Conservation (phyloP, 2,797 vertebrate genomes). For the Eurystomus glaucurus region DNA sequence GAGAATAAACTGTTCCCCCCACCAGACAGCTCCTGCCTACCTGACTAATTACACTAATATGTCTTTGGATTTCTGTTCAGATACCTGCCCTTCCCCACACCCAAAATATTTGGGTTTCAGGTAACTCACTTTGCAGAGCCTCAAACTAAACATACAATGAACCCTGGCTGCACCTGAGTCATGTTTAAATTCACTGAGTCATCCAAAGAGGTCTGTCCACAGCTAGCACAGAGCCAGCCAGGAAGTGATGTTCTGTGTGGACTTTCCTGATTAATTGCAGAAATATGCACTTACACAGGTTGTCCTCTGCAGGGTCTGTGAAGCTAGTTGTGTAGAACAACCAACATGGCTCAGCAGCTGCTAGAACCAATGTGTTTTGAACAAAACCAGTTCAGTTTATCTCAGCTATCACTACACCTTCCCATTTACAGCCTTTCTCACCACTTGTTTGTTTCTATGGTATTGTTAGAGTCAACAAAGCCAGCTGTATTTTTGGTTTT, state of each 20-base stretch:
- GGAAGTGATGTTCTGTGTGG: background rate
- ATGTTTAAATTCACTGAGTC: background rate
- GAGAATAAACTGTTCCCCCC: background rate
- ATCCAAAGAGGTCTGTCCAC: background rate
- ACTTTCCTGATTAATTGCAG: background rate
- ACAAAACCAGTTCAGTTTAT: background rate
- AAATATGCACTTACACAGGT: accelerated
- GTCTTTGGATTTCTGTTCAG: background rate
- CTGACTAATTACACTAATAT: background rate
- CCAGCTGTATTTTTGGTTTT: background rate
- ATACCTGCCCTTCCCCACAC: background rate
- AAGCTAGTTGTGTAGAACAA: background rate
- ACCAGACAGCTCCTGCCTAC: background rate
- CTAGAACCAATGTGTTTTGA: background rate
- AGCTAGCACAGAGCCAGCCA: background rate
- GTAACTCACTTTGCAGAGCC: background rate
- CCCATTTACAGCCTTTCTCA: background rate
- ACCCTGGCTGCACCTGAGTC: background rate
- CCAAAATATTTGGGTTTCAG: background rate
- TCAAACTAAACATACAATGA: background rate
- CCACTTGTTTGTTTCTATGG: background rate
- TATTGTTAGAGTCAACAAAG: background rate
- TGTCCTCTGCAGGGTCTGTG: background rate
- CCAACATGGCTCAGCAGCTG: accelerated
- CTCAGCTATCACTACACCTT: background rate